phyloP scores from a whole-genome alignment of 2,113 vertebrate species.

The zebrafish (Danio rerio) region GRCz12tu NC_133193.1:18657501-18658000 shows the following conservation, averaged over 20 bases:
- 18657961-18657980: constrained; percentile 69
- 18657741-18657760: constrained; percentile 15
- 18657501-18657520: constrained; percentile 99
- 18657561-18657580: constrained; percentile 88
- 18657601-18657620: constrained; percentile 71
- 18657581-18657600: constrained; percentile 82
- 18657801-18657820: constrained; percentile 69
- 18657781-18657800: constrained; percentile 84
- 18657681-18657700: constrained; percentile 80
- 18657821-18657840: constrained; percentile 69
- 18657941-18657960: constrained; percentile 69
- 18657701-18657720: constrained; percentile 65
- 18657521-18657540: constrained; percentile 93
- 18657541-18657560: constrained; percentile 84
- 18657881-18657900: constrained; percentile 60
- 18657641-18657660: constrained; percentile 88
- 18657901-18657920: constrained; percentile 62
- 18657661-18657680: constrained; percentile 80
- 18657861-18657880: constrained; percentile 74
- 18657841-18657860: constrained; percentile 76
- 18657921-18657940: constrained; percentile 63
- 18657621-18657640: constrained; percentile 88
- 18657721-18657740: constrained; percentile 57
- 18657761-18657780: constrained; percentile 68
- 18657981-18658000: constrained; percentile 81